Percentiles rank a stretch among this genome's conserved stretches.
Conservation (phyloP, 2,888 invertebrate genomes). For the Eudasyphora cyanicolor region DNA sequence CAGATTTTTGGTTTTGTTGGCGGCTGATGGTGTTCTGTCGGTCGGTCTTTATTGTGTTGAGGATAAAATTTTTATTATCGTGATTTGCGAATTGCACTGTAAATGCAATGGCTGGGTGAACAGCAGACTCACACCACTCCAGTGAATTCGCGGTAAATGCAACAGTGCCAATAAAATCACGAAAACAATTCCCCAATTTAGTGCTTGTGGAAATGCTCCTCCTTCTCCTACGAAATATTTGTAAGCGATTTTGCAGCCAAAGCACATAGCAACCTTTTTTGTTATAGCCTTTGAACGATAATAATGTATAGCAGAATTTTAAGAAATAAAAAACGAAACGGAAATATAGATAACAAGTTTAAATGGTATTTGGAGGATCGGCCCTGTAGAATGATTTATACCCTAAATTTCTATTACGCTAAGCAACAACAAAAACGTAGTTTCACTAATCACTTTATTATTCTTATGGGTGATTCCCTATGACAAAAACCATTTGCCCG, state of each 20-base stretch:
- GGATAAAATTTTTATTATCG: slow-evolving; percentile 36
- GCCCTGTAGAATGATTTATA: too few relatives aligned
- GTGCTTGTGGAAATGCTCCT: slow-evolving; percentile 8
- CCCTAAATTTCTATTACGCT: too few relatives aligned
- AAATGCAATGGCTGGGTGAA: slow-evolving; percentile 24
- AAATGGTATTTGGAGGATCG: too few relatives aligned
- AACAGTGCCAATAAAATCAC: slow-evolving; percentile 42
- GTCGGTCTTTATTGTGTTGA: not conserved
- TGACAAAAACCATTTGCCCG: too few relatives aligned
- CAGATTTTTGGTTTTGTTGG: too few relatives aligned
- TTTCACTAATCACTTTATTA: too few relatives aligned
- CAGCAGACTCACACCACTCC: not conserved
- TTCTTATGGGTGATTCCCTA: too few relatives aligned
- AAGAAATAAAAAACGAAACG: slow-evolving; percentile 20
- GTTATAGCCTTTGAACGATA: slow-evolving; percentile 38
- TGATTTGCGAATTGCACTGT: slow-evolving; percentile 34
- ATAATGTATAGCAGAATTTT: slow-evolving; percentile 19
- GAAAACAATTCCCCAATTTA: slow-evolving; percentile 52
- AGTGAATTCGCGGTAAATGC: slow-evolving; percentile 10
- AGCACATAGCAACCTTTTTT: slow-evolving; percentile 9
- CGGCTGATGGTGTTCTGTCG: not conserved
- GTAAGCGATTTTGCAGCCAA: not conserved
- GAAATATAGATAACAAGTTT: not conserved
- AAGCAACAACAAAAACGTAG: slow-evolving; percentile 17
- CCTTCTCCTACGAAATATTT: not conserved